phyloP scores from a whole-genome alignment of 2,113 vertebrate genomes.

The Oplegnathus fasciatus region DNA sequence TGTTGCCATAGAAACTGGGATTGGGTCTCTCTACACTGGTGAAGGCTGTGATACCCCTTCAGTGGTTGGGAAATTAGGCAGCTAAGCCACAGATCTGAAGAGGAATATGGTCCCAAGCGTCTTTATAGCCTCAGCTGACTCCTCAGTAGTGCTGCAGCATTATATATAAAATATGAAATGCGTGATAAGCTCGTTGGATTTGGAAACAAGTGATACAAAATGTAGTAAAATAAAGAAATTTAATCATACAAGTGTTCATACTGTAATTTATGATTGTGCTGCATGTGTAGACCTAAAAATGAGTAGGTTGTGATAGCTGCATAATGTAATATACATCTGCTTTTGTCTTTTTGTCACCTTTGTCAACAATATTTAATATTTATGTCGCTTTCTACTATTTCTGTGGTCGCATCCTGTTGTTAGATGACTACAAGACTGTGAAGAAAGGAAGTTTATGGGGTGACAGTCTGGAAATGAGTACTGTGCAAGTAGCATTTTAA shows the following conservation, averaged over 20 bases:
- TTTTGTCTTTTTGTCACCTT: too few species aligned
- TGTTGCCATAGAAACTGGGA: conserved; percentile 81
- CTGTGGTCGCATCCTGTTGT: neutral
- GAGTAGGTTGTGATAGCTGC: neutral
- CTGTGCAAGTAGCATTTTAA: conserved; percentile 25
- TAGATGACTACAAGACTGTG: neutral
- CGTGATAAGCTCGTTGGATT: neutral
- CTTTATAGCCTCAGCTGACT: conserved; percentile 15
- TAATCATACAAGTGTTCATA: neutral
- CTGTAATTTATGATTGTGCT: neutral
- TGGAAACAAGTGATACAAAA: conserved; percentile 7
- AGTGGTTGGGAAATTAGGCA: conserved; percentile 41
- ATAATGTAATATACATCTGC: neutral
- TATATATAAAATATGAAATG: conserved; percentile 38
- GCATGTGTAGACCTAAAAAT: neutral
- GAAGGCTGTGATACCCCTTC: conserved; percentile 56
- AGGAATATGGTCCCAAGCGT: conserved; percentile 47
- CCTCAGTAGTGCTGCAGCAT: conserved; percentile 1
- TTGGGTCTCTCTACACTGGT: conserved; percentile 51
- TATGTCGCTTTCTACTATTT: neutral
- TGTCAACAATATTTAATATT: neutral
- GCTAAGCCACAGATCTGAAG: conserved; percentile 53
- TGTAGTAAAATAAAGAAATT: neutral
- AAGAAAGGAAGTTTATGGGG: neutral
- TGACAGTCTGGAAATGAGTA: neutral